Percentiles rank a stretch among this genome's conserved stretches.
These are phyloP conservation scores for Acanthococcus lagerstroemiae DNA, from an alignment of 2,888 invertebrate genomes.

Conservation along the genomic window DNA sequence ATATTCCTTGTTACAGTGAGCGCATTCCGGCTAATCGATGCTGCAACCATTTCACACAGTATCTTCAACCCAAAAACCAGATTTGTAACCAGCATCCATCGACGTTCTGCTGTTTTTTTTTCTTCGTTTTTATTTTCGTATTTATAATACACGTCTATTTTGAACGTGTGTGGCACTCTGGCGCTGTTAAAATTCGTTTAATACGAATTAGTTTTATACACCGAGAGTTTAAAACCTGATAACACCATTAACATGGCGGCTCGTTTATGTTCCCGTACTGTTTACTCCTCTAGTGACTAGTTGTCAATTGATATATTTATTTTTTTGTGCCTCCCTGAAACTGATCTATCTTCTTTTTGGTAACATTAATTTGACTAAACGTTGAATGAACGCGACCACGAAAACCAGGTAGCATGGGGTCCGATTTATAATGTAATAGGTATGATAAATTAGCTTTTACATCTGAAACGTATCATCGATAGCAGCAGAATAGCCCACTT, in stretches of 20 bases:
- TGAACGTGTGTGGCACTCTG: conserved; percentile 19
- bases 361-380: neutral
- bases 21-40: conserved; percentile 29
- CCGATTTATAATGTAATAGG: conserved; percentile 3
- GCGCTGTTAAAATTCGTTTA: conserved; percentile 25
- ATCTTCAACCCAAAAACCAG: conserved; percentile 20
- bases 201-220: conserved; percentile 5
- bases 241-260: conserved; percentile 26
- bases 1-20: conserved; percentile 25
- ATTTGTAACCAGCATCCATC: conserved; percentile 6
- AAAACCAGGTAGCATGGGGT: conserved; percentile 1
- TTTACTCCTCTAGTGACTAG: conserved; percentile 24
- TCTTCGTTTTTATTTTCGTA: conserved; percentile 3
- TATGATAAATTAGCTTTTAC: conserved; percentile 1
- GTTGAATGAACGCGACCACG: neutral
- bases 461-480: too few relatives aligned
- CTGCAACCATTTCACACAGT: conserved; percentile 28
- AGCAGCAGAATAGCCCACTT: too few relatives aligned
- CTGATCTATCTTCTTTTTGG: neutral
- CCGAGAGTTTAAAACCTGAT: conserved; percentile 16
- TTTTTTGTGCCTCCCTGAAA: neutral
- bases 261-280: conserved; percentile 17
- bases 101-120: neutral
- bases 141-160: conserved; percentile 8
- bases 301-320: conserved; percentile 20